Evolutionary conservation across 1,140 invertebrate species (phyloP).

Genomic region (Tetramorium parvispinum): DNA sequence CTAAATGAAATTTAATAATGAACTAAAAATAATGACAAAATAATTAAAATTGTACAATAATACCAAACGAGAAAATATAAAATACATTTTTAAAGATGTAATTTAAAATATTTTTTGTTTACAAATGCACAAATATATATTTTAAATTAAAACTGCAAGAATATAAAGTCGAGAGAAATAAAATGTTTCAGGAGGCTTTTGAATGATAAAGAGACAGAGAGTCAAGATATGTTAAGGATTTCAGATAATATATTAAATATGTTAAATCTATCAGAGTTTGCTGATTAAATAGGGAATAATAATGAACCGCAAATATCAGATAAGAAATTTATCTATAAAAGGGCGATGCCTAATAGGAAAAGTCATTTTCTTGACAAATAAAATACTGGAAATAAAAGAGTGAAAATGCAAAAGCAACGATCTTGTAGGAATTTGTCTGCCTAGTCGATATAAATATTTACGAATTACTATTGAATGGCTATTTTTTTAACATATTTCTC

Average conservation of each 20-base stretch:
- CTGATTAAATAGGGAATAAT: background rate
- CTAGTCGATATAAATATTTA: slow-evolving; percentile 16
- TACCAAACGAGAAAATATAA: background rate
- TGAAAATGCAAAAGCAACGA: slow-evolving; percentile 18
- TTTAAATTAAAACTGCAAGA: background rate
- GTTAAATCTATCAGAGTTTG: background rate
- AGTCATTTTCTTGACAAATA: background rate
- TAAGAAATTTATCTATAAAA: background rate
- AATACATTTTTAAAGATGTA: background rate
- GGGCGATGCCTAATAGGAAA: background rate
- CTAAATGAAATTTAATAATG: background rate
- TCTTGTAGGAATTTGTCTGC: background rate
- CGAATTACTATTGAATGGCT: background rate
- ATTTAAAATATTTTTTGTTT: background rate
- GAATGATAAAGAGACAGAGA: background rate
- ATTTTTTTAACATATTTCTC: background rate
- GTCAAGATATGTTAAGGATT: background rate
- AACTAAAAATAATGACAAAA: background rate
- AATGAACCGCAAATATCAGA: background rate
- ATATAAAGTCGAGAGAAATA: background rate
- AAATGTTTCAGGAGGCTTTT: background rate
- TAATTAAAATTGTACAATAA: background rate
- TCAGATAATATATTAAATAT: background rate
- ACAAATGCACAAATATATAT: background rate
- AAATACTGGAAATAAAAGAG: background rate